These are phyloP conservation scores for Sebastolobus alascanus DNA, from an alignment of 2,797 vertebrate genomes.

Conservation along the genomic window DNA sequence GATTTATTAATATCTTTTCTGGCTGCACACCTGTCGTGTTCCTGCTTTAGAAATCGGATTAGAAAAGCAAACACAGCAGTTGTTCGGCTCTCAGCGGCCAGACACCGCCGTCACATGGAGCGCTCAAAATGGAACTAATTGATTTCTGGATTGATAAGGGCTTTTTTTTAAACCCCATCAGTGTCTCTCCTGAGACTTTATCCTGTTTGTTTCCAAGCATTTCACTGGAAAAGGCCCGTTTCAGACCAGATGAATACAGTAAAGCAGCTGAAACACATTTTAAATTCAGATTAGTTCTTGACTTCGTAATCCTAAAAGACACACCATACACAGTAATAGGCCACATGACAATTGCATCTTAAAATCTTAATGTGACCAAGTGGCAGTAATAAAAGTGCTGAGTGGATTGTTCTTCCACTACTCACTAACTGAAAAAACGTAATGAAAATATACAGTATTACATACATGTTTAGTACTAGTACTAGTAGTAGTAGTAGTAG, in stretches of 20 bases:
- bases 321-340: no score
- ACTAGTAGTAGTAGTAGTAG: no score
- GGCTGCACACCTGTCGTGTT: constrained; percentile 39
- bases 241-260: neutral
- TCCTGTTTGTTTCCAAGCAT: neutral
- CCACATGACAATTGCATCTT: no score
- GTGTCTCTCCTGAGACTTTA: neutral
- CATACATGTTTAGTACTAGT: no score
- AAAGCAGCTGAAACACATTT: neutral
- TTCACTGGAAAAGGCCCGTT: neutral
- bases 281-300: neutral
- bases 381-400: no score
- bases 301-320: no score
- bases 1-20: constrained; percentile 47
- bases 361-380: no score
- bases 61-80: constrained; percentile 59
- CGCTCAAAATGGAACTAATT: constrained; percentile 15
- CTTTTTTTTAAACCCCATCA: neutral
- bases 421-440: no score
- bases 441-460: no score
- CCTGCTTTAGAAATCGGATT: constrained; percentile 53
- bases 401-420: no score
- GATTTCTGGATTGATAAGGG: constrained; percentile 34
- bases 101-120: neutral
- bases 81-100: neutral